A percentile compares a stretch with the other conserved stretches of the same genome.
Evolutionary conservation across 92 coral and sea anemone species (phyloP).

Genomic region (Parazoanthus darwini): DNA sequence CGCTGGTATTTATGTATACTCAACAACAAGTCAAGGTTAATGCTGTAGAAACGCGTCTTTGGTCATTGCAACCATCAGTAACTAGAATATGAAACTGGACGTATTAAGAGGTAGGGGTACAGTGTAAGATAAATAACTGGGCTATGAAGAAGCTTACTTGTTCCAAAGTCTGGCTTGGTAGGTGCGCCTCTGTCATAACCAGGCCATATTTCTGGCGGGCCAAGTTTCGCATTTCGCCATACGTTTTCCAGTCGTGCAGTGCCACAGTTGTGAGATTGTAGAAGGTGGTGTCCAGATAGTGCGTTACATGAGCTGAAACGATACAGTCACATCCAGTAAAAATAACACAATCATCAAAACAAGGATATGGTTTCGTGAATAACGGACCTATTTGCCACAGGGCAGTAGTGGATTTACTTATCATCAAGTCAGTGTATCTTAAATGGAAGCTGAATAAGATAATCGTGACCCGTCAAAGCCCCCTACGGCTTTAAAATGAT

Average conservation of each 20-base stretch:
- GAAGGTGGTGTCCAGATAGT: constrained; percentile 92
- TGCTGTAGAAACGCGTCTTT: no score
- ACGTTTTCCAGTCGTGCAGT: constrained; percentile 98
- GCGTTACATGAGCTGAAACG: constrained; percentile 83
- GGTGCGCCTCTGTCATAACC: constrained; percentile 95
- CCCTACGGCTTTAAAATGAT: no score
- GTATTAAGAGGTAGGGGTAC: no score
- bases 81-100: no score
- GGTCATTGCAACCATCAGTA: no score
- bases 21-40: no score
- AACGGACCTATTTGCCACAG: neutral
- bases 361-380: neutral
- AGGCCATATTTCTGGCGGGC: constrained; percentile 88
- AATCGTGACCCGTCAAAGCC: no score
- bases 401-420: no score
- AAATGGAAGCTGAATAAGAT: no score
- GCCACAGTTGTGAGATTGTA: constrained; percentile 98
- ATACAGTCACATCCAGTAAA: neutral
- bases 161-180: constrained; percentile 97
- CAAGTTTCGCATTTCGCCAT: constrained; percentile 97
- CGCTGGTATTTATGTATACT: no score
- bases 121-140: neutral
- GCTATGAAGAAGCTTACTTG: constrained; percentile 58
- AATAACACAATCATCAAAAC: constrained; percentile 10
- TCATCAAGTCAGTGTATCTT: no score